Percentiles rank a stretch among this genome's conserved stretches.
These are phyloP conservation scores for Ctena decussata DNA, from an alignment of 2,888 invertebrate species.

Conservation along the genomic window DNA sequence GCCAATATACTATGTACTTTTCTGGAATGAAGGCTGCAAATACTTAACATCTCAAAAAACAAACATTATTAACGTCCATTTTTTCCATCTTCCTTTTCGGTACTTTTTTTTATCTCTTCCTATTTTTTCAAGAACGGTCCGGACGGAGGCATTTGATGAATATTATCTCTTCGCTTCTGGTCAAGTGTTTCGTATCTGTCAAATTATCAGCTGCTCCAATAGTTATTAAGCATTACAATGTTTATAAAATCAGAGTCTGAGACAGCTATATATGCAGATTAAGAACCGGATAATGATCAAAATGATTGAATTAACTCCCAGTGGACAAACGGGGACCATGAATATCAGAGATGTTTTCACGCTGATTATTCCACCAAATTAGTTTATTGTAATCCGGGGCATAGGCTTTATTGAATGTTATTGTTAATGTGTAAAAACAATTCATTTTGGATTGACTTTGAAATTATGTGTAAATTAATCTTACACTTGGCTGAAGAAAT, in stretches of 20 bases:
- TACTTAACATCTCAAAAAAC: too few relatives aligned
- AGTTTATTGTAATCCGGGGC: neutral
- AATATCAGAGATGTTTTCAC: neutral
- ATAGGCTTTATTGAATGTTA: neutral
- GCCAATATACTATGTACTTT: too few relatives aligned
- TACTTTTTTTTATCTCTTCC: too few relatives aligned
- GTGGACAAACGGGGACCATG: neutral
- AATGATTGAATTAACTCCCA: neutral
- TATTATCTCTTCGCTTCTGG: neutral
- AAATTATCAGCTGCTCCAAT: neutral
- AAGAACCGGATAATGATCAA: neutral
- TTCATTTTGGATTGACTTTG: neutral
- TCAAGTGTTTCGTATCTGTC: constrained; percentile 4
- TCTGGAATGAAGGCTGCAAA: too few relatives aligned
- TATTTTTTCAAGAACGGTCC: too few relatives aligned
- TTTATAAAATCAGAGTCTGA: neutral
- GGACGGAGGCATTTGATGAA: too few relatives aligned
- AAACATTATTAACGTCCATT: too few relatives aligned
- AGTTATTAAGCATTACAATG: neutral
- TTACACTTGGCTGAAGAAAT: too few relatives aligned
- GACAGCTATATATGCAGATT: neutral
- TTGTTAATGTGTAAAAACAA: constrained; percentile 5
- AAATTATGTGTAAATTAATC: neutral
- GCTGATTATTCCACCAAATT: neutral
- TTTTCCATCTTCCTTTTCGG: too few relatives aligned